A percentile compares a stretch with the other conserved stretches of the same genome.
phyloP scores from a whole-genome alignment of 2,797 vertebrate genomes.

The Nyctibius grandis region DNA sequence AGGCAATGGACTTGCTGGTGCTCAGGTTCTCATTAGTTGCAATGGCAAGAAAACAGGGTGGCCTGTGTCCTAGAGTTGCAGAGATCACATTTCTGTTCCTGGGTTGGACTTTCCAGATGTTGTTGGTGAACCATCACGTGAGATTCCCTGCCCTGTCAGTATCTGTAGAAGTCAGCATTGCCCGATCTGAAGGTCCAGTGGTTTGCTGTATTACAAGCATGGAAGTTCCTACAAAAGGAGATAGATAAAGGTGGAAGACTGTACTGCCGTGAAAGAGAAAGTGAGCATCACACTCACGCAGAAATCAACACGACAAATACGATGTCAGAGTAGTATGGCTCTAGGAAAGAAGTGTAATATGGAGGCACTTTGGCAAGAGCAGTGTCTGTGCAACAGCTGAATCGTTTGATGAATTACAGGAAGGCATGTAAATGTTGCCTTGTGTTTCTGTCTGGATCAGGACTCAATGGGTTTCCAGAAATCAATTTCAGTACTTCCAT shows the following conservation, averaged over 20 bases:
- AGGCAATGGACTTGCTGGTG: neutral
- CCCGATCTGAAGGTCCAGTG: neutral
- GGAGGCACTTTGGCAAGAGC: neutral
- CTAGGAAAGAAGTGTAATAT: neutral
- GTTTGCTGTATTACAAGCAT: neutral
- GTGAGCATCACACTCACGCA: fast-evolving
- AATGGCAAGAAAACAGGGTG: neutral
- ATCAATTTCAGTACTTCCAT: neutral
- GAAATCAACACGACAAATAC: neutral
- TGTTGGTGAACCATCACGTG: neutral
- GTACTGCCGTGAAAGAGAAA: neutral
- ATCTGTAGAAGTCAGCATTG: neutral
- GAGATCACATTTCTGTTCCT: neutral
- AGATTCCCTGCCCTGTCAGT: neutral
- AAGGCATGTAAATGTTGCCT: neutral
- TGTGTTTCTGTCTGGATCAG: neutral
- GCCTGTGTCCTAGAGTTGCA: neutral
- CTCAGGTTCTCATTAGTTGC: neutral
- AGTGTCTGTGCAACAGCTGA: neutral
- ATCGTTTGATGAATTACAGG: neutral
- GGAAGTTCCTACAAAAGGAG: neutral
- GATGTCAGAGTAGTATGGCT: neutral
- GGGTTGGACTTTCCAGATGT: neutral
- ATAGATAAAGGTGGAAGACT: neutral
- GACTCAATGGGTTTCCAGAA: neutral